Evolutionary conservation across 2,797 vertebrate species (phyloP).

Genomic region (Pachyuromys duprasi): DNA sequence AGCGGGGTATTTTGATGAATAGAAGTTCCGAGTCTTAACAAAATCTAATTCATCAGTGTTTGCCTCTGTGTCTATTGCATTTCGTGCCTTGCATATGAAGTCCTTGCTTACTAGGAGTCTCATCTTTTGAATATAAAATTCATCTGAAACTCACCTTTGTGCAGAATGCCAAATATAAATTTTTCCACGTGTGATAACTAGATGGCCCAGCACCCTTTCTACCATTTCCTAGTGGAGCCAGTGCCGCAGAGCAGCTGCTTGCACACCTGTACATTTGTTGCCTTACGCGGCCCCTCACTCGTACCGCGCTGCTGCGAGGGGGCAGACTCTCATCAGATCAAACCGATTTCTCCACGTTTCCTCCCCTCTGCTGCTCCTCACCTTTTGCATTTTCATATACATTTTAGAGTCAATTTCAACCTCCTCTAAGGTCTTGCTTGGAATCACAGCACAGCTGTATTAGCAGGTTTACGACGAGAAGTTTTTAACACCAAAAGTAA

Average conservation of each 20-base stretch:
- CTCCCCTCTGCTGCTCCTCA: not conserved
- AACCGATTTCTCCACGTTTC: not conserved
- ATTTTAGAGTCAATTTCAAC: not conserved
- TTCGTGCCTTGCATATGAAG: not conserved
- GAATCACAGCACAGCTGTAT: not conserved
- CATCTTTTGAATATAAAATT: not conserved
- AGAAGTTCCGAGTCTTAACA: not conserved
- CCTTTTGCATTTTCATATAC: not conserved
- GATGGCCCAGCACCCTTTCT: not conserved
- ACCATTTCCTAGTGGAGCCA: accelerated
- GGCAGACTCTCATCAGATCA: not conserved
- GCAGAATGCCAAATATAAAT: not conserved
- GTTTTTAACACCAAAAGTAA: not conserved
- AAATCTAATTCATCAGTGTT: not conserved
- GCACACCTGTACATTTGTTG: no score
- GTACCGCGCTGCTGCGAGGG: no score
- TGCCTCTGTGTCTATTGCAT: not conserved
- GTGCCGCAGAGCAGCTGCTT: not conserved
- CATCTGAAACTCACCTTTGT: not conserved
- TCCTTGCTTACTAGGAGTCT: not conserved
- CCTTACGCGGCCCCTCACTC: not conserved
- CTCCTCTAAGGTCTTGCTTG: not conserved
- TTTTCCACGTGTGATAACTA: not conserved
- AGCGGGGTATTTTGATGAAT: not conserved
- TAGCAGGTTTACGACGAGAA: not conserved